Evolutionary conservation across 2,113 vertebrate species (phyloP).

Genomic region (Raphicerus campestris): DNA sequence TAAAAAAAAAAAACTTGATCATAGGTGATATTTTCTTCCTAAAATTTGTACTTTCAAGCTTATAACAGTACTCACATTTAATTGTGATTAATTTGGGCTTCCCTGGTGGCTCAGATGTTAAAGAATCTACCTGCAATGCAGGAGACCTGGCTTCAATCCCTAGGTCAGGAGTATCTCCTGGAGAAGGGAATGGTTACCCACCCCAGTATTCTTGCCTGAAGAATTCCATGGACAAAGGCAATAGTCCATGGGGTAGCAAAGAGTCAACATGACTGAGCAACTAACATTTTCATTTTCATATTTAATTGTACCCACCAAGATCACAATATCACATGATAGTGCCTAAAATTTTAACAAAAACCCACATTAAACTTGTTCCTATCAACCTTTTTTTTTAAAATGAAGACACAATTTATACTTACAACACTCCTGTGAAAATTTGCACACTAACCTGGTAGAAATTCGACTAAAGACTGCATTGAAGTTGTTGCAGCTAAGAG

Average conservation of each 20-base stretch:
- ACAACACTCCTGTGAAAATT: not conserved
- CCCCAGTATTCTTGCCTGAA: not conserved
- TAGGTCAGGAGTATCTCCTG: not conserved
- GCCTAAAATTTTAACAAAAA: not conserved
- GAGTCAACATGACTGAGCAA: not conserved
- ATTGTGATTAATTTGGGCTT: not conserved
- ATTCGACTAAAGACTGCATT: slow-evolving; percentile 98
- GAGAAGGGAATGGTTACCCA: not conserved
- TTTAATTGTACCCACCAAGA: not conserved
- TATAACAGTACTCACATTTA: not conserved
- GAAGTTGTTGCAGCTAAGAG: slow-evolving; percentile 99
- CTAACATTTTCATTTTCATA: not conserved
- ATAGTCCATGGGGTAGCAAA: not conserved
- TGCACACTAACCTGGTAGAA: slow-evolving; percentile 89
- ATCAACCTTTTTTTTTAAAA: slow-evolving; percentile 16
- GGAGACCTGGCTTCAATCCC: not conserved
- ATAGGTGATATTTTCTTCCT: not conserved
- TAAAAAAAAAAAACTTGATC: not conserved
- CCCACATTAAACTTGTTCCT: not conserved
- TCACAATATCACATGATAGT: not conserved
- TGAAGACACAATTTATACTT: not conserved
- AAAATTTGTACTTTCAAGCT: slow-evolving; percentile 39
- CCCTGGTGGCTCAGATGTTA: not conserved
- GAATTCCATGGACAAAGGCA: not conserved
- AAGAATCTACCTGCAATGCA: not conserved